Evolutionary conservation across 2,797 vertebrate species (phyloP).

Genomic region (Caiman crocodilus): DNA sequence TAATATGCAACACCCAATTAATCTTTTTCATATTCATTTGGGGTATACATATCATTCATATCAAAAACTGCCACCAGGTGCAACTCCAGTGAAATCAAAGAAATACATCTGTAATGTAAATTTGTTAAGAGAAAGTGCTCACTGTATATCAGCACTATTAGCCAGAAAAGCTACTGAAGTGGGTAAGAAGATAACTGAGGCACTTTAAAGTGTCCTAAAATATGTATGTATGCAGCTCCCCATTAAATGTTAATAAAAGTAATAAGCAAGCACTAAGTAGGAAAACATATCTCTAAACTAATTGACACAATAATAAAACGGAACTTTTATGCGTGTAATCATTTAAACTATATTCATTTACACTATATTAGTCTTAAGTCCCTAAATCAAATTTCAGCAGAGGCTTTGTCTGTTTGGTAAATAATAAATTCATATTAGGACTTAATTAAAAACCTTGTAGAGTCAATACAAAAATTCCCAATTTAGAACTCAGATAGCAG

Average conservation of each 20-base stretch:
- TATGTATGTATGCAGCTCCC: not conserved
- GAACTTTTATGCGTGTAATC: not conserved
- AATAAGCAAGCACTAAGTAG: not conserved
- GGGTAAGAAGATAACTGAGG: not conserved
- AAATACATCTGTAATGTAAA: not conserved
- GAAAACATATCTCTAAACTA: not conserved
- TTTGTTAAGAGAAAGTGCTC: not conserved
- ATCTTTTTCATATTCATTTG: not conserved
- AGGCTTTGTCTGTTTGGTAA: slow-evolving; percentile 49
- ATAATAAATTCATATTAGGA: slow-evolving; percentile 69
- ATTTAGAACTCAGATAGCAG: not conserved
- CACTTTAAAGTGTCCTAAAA: not conserved
- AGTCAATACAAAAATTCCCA: slow-evolving; percentile 59
- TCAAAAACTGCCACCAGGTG: not conserved
- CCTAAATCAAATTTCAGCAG: slow-evolving; percentile 55
- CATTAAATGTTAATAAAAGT: not conserved
- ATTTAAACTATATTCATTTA: too few relatives aligned
- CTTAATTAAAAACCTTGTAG: not conserved
- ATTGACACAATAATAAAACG: slow-evolving; percentile 7
- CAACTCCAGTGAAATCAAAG: not conserved
- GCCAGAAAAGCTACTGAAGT: not conserved
- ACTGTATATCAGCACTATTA: not conserved
- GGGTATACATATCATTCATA: not conserved
- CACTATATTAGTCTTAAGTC: slow-evolving; percentile 2
- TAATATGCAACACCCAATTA: not conserved